phyloP scores from a whole-genome alignment of 2,113 vertebrate species.

The Pao palembangensis region DNA sequence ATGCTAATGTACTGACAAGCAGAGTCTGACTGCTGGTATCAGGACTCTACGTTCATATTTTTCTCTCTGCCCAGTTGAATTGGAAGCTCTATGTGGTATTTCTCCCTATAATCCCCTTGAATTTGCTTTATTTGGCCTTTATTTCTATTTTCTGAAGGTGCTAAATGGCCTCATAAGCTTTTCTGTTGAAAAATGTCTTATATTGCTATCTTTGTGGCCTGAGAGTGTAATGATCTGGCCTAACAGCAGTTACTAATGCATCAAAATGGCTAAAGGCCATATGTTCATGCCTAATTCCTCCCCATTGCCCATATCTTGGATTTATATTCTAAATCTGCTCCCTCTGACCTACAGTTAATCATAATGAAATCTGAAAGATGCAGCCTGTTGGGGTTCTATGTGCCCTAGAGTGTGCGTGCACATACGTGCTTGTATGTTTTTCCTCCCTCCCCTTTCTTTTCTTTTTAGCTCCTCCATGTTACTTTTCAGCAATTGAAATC shows the following conservation, averaged over 20 bases:
- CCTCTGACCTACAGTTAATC: slow-evolving; percentile 65
- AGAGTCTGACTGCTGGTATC: not conserved
- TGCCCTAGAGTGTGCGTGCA: slow-evolving; percentile 15
- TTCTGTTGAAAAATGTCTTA: not conserved
- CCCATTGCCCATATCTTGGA: slow-evolving; percentile 50
- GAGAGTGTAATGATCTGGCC: slow-evolving; percentile 22
- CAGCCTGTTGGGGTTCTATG: slow-evolving; percentile 45
- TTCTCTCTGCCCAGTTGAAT: too few species aligned
- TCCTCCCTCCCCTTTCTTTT: slow-evolving; percentile 43
- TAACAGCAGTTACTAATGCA: slow-evolving; percentile 25
- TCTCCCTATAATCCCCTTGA: not conserved
- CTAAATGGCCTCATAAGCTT: too few species aligned
- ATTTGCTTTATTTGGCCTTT: too few species aligned
- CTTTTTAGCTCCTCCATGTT: slow-evolving; percentile 69
- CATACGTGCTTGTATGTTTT: slow-evolving; percentile 40
- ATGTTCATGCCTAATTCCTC: slow-evolving; percentile 65
- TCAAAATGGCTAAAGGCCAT: slow-evolving; percentile 38
- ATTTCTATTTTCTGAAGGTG: too few species aligned
- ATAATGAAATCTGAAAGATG: slow-evolving; percentile 62
- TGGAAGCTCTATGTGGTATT: not conserved
- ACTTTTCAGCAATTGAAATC: slow-evolving; percentile 82
- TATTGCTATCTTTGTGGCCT: not conserved
- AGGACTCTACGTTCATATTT: not conserved
- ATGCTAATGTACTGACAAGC: not conserved
- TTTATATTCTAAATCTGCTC: slow-evolving; percentile 70